phyloP scores from a whole-genome alignment of 2,113 vertebrate genomes.

The Paracanthobrama guichenoti region DNA sequence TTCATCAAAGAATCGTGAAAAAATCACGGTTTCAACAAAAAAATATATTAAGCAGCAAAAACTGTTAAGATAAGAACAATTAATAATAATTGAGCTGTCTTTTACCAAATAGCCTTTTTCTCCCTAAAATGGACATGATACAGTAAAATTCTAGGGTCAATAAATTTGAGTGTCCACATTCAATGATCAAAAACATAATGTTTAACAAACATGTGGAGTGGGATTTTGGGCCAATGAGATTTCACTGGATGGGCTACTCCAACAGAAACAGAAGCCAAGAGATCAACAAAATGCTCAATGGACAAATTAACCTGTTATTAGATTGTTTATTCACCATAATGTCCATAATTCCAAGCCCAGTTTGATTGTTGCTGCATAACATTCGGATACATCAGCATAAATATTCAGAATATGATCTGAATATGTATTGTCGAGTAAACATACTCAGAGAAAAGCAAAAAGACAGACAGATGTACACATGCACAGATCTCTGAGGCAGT shows the following conservation, averaged over 20 bases:
- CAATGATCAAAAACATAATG: neutral
- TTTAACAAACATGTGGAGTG: neutral
- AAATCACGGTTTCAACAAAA: too few relatives aligned
- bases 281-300: neutral
- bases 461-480: neutral
- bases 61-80: too few relatives aligned
- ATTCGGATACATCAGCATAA: neutral
- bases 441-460: neutral
- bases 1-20: too few relatives aligned
- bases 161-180: neutral
- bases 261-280: neutral
- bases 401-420: neutral
- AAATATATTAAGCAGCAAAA: too few relatives aligned
- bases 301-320: neutral
- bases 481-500: slow-evolving; percentile 8
- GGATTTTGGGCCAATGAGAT: neutral
- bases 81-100: too few relatives aligned
- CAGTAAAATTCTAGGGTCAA: neutral
- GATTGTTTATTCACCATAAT: neutral
- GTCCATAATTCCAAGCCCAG: neutral
- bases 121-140: too few relatives aligned
- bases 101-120: too few relatives aligned
- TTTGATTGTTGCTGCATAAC: neutral
- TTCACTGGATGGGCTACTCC: neutral
- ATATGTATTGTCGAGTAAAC: neutral